phyloP scores from a whole-genome alignment of 2,113 vertebrate species.

The Aptenodytes forsteri region DNA sequence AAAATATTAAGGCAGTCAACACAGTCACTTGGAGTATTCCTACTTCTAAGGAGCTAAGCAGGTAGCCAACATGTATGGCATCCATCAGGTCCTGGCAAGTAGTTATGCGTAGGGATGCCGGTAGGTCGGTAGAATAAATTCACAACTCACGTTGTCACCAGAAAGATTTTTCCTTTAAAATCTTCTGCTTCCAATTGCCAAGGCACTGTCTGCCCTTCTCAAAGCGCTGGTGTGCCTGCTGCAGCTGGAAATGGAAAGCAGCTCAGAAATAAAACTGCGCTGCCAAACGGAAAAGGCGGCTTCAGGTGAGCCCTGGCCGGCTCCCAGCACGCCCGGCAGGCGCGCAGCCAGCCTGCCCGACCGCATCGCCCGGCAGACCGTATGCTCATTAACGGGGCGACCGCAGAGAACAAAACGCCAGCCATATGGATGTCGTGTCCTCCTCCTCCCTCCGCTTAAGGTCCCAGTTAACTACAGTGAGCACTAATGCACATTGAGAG shows the following conservation, averaged over 20 bases:
- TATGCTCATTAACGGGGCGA: neutral
- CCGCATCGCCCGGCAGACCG: rapidly evolving
- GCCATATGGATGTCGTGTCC: neutral
- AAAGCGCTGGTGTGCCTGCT: rapidly evolving
- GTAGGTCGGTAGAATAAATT: neutral
- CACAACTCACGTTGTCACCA: neutral
- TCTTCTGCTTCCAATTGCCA: neutral
- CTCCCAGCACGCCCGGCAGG: neutral
- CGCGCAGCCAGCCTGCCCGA: rapidly evolving
- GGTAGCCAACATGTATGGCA: neutral
- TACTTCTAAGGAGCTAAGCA: neutral
- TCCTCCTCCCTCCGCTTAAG: neutral
- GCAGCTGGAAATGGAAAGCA: neutral
- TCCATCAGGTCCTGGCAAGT: neutral
- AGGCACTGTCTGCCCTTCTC: neutral
- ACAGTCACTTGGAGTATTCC: neutral
- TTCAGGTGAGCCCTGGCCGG: neutral
- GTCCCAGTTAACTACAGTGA: neutral
- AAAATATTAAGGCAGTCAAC: neutral
- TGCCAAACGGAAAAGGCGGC: neutral
- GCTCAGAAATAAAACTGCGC: neutral
- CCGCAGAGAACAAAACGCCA: neutral
- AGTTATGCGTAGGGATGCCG: neutral
- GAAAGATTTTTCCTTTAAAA: neutral
- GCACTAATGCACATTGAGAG: neutral